phyloP scores from a whole-genome alignment of 2,797 vertebrate genomes.

The Sebastes glaucus region DNA sequence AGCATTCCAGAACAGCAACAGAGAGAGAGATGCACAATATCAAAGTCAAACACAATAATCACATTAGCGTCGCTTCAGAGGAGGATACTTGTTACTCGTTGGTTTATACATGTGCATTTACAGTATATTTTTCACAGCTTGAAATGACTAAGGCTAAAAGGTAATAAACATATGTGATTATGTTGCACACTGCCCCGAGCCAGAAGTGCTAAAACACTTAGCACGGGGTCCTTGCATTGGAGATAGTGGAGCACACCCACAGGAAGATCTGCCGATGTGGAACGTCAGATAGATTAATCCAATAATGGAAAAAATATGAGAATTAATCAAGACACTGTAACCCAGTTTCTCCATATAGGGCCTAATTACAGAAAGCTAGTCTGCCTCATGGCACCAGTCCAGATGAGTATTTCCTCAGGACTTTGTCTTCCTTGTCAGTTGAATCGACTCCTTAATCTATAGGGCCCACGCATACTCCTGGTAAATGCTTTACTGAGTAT shows the following conservation, averaged over 20 bases:
- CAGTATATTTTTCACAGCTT: neutral
- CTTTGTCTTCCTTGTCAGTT: constrained; percentile 9
- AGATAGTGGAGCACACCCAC: constrained; percentile 28
- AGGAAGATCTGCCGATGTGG: constrained; percentile 37
- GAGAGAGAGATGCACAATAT: neutral
- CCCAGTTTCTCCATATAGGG: constrained; percentile 48
- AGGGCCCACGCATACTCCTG: neutral
- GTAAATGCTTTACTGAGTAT: neutral
- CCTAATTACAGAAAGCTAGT: constrained; percentile 51
- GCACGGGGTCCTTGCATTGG: constrained; percentile 8
- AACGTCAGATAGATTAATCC: constrained; percentile 54
- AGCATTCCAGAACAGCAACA: neutral
- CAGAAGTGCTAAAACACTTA: constrained; percentile 17
- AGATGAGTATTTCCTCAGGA: constrained; percentile 29
- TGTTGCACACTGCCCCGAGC: neutral
- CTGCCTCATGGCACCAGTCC: constrained; percentile 36
- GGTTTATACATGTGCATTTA: neutral
- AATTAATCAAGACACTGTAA: constrained; percentile 63
- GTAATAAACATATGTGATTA: constrained; percentile 1
- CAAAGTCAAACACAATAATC: constrained; percentile 41
- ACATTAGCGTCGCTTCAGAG: constrained; percentile 33
- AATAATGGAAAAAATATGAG: constrained; percentile 56
- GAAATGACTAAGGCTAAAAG: neutral
- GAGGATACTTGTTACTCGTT: constrained; percentile 10
- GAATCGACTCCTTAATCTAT: constrained; percentile 12